phyloP scores from a whole-genome alignment of 1,140 invertebrate genomes.

The Pseudobourletiella spinata region DNA sequence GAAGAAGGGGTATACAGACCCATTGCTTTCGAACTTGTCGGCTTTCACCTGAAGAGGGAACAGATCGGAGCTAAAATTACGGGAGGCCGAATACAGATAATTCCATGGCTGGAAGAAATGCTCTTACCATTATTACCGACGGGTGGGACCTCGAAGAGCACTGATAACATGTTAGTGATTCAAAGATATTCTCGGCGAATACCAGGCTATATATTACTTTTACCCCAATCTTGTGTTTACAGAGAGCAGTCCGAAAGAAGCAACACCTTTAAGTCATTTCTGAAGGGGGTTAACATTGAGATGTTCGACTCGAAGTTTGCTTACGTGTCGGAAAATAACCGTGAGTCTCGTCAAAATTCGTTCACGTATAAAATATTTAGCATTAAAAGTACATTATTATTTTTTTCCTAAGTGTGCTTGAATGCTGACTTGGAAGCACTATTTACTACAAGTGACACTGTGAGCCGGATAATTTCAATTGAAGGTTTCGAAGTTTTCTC shows the following conservation, averaged over 20 bases:
- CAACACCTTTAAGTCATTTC: neutral
- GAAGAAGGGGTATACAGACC: conserved; percentile 27
- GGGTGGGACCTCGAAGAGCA: neutral
- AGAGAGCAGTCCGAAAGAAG: neutral
- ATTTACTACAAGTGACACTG: conserved; percentile 22
- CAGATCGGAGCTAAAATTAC: conserved; percentile 29
- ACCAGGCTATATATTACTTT: too few relatives aligned
- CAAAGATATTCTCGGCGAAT: too few relatives aligned
- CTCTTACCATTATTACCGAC: conserved; percentile 5
- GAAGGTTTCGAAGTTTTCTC: conserved; percentile 35
- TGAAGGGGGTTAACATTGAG: conserved; percentile 33
- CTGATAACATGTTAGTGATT: too few relatives aligned
- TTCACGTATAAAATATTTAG: neutral
- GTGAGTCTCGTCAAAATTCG: conserved; percentile 17
- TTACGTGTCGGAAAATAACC: conserved; percentile 30
- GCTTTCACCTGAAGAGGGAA: conserved; percentile 25
- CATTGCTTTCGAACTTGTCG: conserved; percentile 23
- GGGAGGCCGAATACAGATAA: conserved; percentile 31
- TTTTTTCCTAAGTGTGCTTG: conserved; percentile 31
- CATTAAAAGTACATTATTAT: too few relatives aligned
- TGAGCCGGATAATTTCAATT: conserved; percentile 13
- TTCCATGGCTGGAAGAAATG: conserved; percentile 22
- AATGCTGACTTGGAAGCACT: conserved; percentile 27
- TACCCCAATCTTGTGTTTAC: too few relatives aligned
- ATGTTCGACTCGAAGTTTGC: conserved; percentile 28